Evolutionary conservation across 2,888 invertebrate genomes (phyloP).

Genomic region (Acleris laterana): DNA sequence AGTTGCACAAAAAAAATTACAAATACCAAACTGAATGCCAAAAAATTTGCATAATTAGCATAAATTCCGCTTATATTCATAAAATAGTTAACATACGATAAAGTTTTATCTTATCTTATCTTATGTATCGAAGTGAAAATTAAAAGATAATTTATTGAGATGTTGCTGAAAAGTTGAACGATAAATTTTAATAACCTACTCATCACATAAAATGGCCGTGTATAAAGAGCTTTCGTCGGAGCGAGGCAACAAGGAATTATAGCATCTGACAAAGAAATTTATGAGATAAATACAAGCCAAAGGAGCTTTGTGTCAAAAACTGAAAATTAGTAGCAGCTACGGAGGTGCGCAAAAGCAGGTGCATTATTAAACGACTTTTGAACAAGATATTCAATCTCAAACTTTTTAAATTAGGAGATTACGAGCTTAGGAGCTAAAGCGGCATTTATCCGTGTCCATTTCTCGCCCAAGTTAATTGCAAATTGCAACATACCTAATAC

Average conservation of each 20-base stretch:
- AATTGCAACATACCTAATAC: constrained; percentile 9
- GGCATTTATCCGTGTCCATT: constrained; percentile 28
- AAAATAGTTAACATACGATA: no score
- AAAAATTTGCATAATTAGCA: no score
- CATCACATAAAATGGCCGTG: constrained; percentile 3
- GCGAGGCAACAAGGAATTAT: constrained; percentile 33
- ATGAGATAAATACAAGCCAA: constrained; percentile 30
- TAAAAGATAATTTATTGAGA: no score
- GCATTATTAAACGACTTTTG: constrained; percentile 38
- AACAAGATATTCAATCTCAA: constrained; percentile 34
- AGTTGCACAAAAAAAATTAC: no score
- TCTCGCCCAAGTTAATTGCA: constrained; percentile 14
- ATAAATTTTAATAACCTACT: constrained; percentile 4
- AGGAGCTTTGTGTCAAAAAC: constrained; percentile 37
- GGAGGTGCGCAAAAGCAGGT: constrained; percentile 33
- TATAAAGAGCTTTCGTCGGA: constrained; percentile 21
- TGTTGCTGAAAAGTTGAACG: neutral
- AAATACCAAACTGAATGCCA: no score
- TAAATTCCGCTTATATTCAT: no score
- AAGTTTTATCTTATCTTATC: no score
- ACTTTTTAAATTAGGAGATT: constrained; percentile 37
- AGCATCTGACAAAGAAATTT: constrained; percentile 35
- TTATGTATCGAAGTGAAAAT: no score
- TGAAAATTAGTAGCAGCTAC: constrained; percentile 33
- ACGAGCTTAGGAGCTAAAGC: constrained; percentile 25